Conservation (phyloP, 1,140 invertebrate species). For the Drosophila tropicalis region DNA sequence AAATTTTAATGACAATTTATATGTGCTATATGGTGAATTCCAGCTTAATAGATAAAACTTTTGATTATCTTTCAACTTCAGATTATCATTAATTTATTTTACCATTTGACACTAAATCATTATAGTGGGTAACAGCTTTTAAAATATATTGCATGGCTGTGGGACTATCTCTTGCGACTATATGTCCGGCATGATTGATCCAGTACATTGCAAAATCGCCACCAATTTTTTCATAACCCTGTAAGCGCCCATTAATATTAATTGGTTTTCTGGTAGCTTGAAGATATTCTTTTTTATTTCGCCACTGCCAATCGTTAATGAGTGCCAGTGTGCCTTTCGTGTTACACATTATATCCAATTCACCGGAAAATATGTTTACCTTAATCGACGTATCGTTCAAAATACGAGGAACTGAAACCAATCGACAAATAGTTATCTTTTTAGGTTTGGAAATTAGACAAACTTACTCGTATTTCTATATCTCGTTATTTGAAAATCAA, state of each 20-base stretch:
- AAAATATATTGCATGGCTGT: conserved; percentile 69
- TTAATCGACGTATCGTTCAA: conserved; percentile 87
- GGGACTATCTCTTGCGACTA: conserved; percentile 83
- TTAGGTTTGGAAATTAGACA: background rate
- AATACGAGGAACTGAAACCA: conserved; percentile 87
- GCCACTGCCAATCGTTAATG: conserved; percentile 87
- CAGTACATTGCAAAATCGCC: conserved; percentile 90
- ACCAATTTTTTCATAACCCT: conserved; percentile 87
- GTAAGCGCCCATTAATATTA: conserved; percentile 84
- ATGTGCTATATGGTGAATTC: too few species aligned
- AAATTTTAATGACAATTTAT: too few species aligned
- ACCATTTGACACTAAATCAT: background rate
- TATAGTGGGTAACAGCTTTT: conserved; percentile 32
- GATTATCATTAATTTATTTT: too few species aligned
- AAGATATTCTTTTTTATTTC: conserved; percentile 84
- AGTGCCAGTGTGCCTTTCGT: conserved; percentile 87
- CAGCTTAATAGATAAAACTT: too few species aligned
- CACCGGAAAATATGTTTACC: conserved; percentile 75
- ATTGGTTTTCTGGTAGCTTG: conserved; percentile 84
- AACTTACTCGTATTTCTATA: conserved; percentile 87
- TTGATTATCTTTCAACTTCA: too few species aligned
- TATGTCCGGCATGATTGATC: conserved; percentile 87
- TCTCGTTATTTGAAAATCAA: conserved; percentile 86
- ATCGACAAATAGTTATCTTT: background rate
- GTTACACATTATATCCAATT: conserved; percentile 88